A percentile compares a stretch with the other conserved stretches of the same genome.
These are phyloP conservation scores for Byasa hedistus DNA, from an alignment of 2,888 invertebrate genomes.

Conservation along the genomic window DNA sequence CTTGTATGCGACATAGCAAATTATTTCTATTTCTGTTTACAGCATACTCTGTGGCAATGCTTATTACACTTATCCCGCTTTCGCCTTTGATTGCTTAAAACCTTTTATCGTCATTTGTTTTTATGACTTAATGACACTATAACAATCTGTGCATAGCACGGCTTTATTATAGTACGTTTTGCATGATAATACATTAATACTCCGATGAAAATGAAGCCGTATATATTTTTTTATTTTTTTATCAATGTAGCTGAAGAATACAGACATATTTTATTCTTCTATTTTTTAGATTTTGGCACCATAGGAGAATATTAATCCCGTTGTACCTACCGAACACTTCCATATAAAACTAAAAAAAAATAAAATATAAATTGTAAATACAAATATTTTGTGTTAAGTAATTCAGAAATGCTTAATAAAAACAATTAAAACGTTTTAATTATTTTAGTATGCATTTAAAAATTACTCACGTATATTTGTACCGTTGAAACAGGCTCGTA, in stretches of 20 bases:
- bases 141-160: constrained; percentile 37
- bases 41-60: constrained; percentile 56
- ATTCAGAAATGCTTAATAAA: too few relatives aligned
- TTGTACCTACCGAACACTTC: too few relatives aligned
- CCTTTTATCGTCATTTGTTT: constrained; percentile 49
- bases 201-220: neutral
- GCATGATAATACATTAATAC: neutral
- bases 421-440: too few relatives aligned
- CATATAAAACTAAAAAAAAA: too few relatives aligned
- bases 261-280: too few relatives aligned
- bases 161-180: constrained; percentile 28
- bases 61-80: constrained; percentile 58
- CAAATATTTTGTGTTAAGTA: too few relatives aligned
- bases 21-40: constrained; percentile 64
- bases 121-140: constrained; percentile 54
- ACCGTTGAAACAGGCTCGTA: neutral
- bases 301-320: too few relatives aligned
- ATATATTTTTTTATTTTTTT: neutral
- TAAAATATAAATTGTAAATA: too few relatives aligned
- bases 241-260: neutral
- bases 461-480: neutral
- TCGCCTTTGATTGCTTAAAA: constrained; percentile 54
- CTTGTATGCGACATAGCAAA: constrained; percentile 60
- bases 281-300: too few relatives aligned
- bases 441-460: too few relatives aligned